Evolutionary conservation across 1,140 invertebrate species (phyloP), one percentile per base, ranked within the genome.

Genomic region (Tetragonula clypearis): DNA sequence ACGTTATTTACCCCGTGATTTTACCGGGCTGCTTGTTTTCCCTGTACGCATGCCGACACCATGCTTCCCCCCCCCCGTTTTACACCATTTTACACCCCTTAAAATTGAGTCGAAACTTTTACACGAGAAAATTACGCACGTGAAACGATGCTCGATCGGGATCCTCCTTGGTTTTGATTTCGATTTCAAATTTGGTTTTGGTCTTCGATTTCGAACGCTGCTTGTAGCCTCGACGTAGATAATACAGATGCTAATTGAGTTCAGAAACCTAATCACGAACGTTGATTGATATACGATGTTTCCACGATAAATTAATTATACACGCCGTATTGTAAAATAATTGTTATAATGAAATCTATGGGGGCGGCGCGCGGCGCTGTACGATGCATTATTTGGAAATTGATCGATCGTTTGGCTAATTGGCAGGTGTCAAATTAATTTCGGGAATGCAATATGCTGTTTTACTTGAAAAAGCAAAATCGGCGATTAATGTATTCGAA

Each of bases 41-140:
- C 56, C 4, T 1, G 21, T 14, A n/a, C 30, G 74, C 74, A 0
- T 58, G 23, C 17, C 49, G 17, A 55, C 55, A 8, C 26, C n/a
- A 6, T 6, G 14, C 30, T 6, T 14, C 3, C 41, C 6, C 41
- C 6, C 5, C 9, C 14, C n/a, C 17, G 15, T 21, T 26, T n/a
- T n/a, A n/a, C n/a, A 26, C 49, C 62, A 66, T 53, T 55, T 55
- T 68, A 19, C 9, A 19, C 26, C 55, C 14, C 4, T 17, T 30
- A 15, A 76, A 76, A 76, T 76, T 60, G 21, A 14, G 58, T 62
- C 74, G 56, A 62, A 76, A 60, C 26, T n/a, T 60, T n/a, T 56
- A 14, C 21, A 9, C 30, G 30, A 12, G 56, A 2, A 56, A 56
- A 17, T 14, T 17, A 15, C 4, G 12, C 55, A 56, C 5, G 1